These are phyloP conservation scores for Larimichthys polyactis DNA, from an alignment of 2,113 vertebrate species.

Conservation along the genomic window DNA sequence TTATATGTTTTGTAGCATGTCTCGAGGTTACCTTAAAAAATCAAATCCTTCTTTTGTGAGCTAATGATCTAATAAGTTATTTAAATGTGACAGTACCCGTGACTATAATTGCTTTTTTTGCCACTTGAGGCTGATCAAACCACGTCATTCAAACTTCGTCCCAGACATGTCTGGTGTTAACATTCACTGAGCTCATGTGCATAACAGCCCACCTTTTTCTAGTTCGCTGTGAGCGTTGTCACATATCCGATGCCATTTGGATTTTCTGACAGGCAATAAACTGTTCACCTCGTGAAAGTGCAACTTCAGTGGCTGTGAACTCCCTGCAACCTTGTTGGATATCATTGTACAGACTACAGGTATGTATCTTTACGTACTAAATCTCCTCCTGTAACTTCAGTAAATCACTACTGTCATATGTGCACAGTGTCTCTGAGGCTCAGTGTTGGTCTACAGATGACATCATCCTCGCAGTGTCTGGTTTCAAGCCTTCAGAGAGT, in stretches of 20 bases:
- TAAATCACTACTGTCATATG: constrained; percentile 47
- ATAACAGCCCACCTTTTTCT: not conserved
- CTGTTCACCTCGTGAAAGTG: constrained; percentile 10
- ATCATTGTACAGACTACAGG: constrained; percentile 18
- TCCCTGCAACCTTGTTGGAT: constrained; percentile 21
- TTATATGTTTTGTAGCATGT: not conserved
- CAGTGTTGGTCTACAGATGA: constrained; percentile 34
- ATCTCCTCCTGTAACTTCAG: constrained; percentile 16
- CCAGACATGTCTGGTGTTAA: not conserved
- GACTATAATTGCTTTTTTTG: constrained; percentile 1
- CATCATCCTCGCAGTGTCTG: constrained; percentile 38
- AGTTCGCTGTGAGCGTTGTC: not conserved
- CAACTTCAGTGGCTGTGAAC: constrained; percentile 36
- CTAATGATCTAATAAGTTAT: not conserved
- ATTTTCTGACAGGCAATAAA: constrained; percentile 18
- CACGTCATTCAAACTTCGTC: constrained; percentile 14
- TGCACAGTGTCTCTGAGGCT: constrained; percentile 14
- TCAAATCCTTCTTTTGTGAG: not conserved
- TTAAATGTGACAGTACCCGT: not conserved
- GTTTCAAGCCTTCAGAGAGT: constrained; percentile 46
- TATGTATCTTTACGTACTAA: constrained; percentile 21
- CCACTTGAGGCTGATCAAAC: not conserved
- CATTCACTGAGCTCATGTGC: not conserved
- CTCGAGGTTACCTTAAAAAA: not conserved
- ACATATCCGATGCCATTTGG: constrained; percentile 5